Percentiles rank a stretch among this genome's conserved stretches.
Conservation (phyloP, 2,888 invertebrate species). For the Geotrupes spiniger region DNA sequence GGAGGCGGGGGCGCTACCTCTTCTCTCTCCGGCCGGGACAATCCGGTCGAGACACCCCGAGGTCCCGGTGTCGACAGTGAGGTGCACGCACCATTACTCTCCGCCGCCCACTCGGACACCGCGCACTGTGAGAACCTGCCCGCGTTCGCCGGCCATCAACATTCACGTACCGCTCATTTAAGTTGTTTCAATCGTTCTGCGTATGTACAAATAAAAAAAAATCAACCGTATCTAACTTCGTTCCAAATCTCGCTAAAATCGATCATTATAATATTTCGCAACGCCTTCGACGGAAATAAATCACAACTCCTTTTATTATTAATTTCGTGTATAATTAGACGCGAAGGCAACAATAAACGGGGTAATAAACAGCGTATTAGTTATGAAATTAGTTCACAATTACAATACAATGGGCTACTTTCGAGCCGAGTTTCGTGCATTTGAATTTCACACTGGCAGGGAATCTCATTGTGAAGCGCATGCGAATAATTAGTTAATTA, state of each 20-base stretch:
- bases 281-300: too few species aligned
- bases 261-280: too few species aligned
- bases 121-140: constrained; percentile 21
- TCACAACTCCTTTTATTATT: too few species aligned
- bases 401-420: background rate
- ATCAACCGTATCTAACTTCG: too few species aligned
- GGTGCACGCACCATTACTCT: constrained; percentile 19
- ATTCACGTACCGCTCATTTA: constrained; percentile 4
- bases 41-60: constrained; percentile 20
- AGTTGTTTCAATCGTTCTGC: background rate
- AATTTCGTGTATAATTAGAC: too few species aligned
- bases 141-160: constrained; percentile 18
- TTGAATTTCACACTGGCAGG: constrained; percentile 1
- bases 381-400: constrained; percentile 1
- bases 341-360: too few species aligned
- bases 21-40: constrained; percentile 11
- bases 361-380: too few species aligned
- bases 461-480: background rate
- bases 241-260: too few species aligned
- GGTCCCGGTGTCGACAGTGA: constrained; percentile 20
- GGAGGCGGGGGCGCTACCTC: constrained; percentile 2
- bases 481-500: constrained; percentile 1
- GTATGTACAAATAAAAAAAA: too few species aligned
- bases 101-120: constrained; percentile 15
- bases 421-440: background rate